Evolutionary conservation across 2,113 vertebrate species (phyloP), one percentile per base, ranked within the genome.

Genomic region (Oxyruncus cristatus): DNA sequence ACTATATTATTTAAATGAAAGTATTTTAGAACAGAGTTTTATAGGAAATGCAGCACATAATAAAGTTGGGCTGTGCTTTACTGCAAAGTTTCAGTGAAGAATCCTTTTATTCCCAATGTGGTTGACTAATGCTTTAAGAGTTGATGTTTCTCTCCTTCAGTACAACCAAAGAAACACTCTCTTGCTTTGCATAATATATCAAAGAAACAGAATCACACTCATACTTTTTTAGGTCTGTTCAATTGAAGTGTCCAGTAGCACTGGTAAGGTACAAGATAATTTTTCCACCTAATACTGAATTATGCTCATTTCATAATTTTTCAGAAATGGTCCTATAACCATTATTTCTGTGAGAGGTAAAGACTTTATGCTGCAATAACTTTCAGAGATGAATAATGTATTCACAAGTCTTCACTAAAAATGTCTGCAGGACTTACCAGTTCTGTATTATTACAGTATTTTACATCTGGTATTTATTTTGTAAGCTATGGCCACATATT

Each of bases 321-420:
- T 85, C 56, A 72, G 79, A 88, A 88, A 52, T n/a, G 47, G 80
- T 78, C 78, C 55, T 72, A 84, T 41, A 89, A 52, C 26, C 65
- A 58, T 94, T 92, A 92, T 66, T 93, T 94, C 91, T 82, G 41
- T 6, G 44, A 78, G 68, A 92, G 19, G 72, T 87, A 91, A 84
- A 75, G 76, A 87, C 28, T 93, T 96, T 75, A 94, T 53, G 66
- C 32, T 46, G 61, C 73, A 85, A 33, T 89, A 93, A 93, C n/a
- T 91, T 92, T 58, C n/a, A 46, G 82, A 85, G 53, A 82, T 85
- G 65, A 91, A 84, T 32, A 81, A 80, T 41, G 17, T 49, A 86
- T 75, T 94, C 58, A 37, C 61, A 89, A 87, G 32, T 33, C 49
- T 70, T 87, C 73, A 55, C 68, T 80, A 86, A 90, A 95, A 86